A percentile compares a stretch with the other conserved stretches of the same genome.
These are phyloP conservation scores for Taeniopygia guttata DNA, from an alignment of 2,797 vertebrate genomes.

Conservation along the genomic window DNA sequence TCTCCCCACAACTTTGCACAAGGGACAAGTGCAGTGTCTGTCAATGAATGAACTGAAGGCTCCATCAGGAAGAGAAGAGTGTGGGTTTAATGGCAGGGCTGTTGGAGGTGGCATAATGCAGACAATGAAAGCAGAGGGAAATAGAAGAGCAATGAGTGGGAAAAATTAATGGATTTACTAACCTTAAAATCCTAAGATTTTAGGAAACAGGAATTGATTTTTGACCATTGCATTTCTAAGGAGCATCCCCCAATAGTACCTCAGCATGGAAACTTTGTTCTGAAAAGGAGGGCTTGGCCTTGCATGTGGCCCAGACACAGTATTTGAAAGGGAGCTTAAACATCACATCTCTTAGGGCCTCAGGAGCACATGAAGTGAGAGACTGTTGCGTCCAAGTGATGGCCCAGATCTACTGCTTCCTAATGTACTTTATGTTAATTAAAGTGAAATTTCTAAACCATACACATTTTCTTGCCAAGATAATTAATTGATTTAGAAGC, in stretches of 20 bases:
- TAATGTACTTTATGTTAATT: conserved; percentile 39
- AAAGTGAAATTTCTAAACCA: conserved; percentile 38
- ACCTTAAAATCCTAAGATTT: too few relatives aligned
- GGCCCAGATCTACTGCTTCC: conserved; percentile 14
- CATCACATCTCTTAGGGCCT: not conserved
- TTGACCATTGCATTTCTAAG: not conserved
- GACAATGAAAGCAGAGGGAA: not conserved
- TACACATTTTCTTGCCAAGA: not conserved
- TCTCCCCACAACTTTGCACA: not conserved
- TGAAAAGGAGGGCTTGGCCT: not conserved
- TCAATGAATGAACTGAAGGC: not conserved
- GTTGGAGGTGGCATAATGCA: not conserved
- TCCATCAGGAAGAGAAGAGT: not conserved
- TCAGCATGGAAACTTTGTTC: not conserved
- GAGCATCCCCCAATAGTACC: not conserved
- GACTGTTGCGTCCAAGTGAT: not conserved
- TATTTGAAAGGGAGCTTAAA: not conserved
- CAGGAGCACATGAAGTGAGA: not conserved
- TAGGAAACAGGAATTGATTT: not conserved
- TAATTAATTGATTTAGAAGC: conserved; percentile 32
- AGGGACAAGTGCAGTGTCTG: not conserved
- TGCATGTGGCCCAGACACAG: not conserved
- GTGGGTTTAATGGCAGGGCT: not conserved
- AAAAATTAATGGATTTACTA: not conserved
- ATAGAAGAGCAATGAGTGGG: not conserved